A percentile compares a stretch with the other conserved stretches of the same genome.
phyloP scores from a whole-genome alignment of 2,888 invertebrate genomes.

The Drosophila hamatofila region DNA sequence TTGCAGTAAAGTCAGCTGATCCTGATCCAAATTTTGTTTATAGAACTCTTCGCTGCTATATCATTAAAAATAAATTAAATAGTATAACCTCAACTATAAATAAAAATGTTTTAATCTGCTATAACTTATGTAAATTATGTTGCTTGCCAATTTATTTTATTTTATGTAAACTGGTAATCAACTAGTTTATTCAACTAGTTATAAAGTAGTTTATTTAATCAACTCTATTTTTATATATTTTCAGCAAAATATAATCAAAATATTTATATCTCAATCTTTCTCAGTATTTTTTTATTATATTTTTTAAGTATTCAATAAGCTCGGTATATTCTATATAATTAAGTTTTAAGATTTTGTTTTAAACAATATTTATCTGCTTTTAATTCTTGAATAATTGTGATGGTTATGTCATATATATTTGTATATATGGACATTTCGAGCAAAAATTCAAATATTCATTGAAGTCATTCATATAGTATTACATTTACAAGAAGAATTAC shows the following conservation, averaged over 20 bases:
- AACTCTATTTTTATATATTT: background rate
- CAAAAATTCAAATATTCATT: background rate
- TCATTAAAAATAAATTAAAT: background rate
- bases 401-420: background rate
- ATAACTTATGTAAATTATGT: background rate
- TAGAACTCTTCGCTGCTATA: background rate
- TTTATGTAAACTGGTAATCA: background rate
- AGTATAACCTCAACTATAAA: background rate
- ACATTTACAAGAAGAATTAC: conserved; percentile 4
- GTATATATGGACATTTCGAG: background rate
- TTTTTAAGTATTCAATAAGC: conserved; percentile 25
- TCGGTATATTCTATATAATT: conserved; percentile 19
- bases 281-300: background rate
- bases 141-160: background rate
- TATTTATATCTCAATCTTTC: background rate
- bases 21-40: background rate
- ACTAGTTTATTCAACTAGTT: background rate
- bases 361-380: background rate
- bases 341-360: background rate
- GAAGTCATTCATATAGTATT: conserved; percentile 2
- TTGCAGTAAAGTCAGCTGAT: conserved; percentile 21
- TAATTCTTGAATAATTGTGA: background rate
- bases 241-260: conserved; percentile 13
- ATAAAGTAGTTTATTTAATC: background rate
- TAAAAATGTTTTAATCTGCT: background rate